Percentiles rank a stretch among this genome's conserved stretches.
These are phyloP conservation scores for Sebastolobus altivelis DNA, from an alignment of 2,797 vertebrate genomes.

Conservation along the genomic window DNA sequence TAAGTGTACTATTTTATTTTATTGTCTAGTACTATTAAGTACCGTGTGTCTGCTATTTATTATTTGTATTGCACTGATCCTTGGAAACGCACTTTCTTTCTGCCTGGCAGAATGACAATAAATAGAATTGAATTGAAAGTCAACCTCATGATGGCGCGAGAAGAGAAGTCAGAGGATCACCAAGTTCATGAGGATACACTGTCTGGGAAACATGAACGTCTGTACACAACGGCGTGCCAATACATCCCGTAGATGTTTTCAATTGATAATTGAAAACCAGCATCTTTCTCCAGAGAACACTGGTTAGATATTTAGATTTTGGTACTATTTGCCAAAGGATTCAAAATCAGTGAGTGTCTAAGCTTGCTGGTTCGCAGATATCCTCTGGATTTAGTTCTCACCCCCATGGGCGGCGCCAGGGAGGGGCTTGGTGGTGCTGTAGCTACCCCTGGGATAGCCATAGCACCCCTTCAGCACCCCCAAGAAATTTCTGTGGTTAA, in stretches of 20 bases:
- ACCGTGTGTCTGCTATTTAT: no score
- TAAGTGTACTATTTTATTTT: no score
- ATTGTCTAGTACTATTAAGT: no score
- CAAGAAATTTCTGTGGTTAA: no score
- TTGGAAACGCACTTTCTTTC: no score
- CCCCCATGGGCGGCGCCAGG: no score
- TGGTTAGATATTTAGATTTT: not conserved
- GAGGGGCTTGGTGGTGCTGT: no score
- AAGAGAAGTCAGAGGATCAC: not conserved
- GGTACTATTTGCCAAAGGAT: not conserved
- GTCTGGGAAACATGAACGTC: not conserved
- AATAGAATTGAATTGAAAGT: not conserved
- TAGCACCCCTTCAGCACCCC: no score
- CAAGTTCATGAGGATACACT: not conserved
- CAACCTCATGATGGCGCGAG: not conserved
- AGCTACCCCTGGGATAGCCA: no score
- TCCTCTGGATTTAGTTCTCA: not conserved
- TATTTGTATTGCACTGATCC: no score
- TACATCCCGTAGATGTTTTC: not conserved
- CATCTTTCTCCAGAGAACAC: not conserved
- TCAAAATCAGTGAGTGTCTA: not conserved
- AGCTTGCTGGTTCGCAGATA: not conserved
- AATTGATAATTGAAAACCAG: not conserved
- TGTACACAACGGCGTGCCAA: not conserved
- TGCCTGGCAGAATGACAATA: no score